Evolutionary conservation across 2,113 vertebrate species (phyloP).

Genomic region (Puffinus mauretanicus): DNA sequence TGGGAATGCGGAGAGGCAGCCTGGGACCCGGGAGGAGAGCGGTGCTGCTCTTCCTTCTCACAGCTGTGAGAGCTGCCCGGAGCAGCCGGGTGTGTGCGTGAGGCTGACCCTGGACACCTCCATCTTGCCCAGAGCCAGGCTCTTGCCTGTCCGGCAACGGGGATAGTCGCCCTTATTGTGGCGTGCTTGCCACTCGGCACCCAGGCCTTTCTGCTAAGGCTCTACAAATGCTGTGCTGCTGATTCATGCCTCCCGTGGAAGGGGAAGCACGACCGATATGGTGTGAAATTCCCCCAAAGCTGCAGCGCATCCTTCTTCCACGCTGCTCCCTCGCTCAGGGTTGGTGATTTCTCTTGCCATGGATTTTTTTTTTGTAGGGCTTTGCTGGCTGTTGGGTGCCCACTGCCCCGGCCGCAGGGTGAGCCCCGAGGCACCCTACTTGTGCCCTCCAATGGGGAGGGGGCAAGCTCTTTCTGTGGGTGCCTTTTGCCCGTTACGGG

Average conservation of each 20-base stretch:
- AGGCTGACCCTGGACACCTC: background rate
- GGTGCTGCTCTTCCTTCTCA: background rate
- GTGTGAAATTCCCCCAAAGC: background rate
- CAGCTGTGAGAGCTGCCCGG: background rate
- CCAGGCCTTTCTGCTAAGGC: background rate
- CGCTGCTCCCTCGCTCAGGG: background rate
- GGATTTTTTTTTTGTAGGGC: background rate
- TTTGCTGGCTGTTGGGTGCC: background rate
- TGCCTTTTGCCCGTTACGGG: background rate
- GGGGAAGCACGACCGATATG: background rate
- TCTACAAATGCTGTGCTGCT: background rate
- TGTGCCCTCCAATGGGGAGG: background rate
- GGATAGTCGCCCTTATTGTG: rapidly evolving
- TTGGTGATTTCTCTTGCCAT: background rate
- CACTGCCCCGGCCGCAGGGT: rapidly evolving
- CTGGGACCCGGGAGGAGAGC: rapidly evolving
- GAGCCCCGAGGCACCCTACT: rapidly evolving
- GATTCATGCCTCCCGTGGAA: background rate
- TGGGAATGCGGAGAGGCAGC: background rate
- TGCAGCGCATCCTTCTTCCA: rapidly evolving
- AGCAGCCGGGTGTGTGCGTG: background rate
- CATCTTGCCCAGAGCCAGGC: background rate
- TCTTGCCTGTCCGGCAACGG: background rate
- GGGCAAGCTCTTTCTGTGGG: rapidly evolving
- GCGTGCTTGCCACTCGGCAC: rapidly evolving